Conservation (phyloP, 1,140 invertebrate genomes). For the Cephus cinctus region DNA sequence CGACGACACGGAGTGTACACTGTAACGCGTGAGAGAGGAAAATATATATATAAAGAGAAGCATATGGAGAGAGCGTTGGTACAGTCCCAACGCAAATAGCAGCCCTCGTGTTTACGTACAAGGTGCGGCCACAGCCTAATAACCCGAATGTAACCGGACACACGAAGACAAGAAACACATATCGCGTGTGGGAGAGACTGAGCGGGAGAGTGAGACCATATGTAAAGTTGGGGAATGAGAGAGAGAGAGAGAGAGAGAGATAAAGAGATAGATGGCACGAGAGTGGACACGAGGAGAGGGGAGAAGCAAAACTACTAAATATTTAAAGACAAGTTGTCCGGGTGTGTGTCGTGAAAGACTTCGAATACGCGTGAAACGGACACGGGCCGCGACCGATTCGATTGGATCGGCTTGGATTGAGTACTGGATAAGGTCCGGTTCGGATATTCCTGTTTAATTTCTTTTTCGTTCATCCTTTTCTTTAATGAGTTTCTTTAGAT, state of each 20-base stretch:
- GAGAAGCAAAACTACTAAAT: not conserved
- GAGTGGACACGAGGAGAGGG: not conserved
- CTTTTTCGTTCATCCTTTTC: too few relatives aligned
- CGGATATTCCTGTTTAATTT: too few relatives aligned
- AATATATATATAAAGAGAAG: too few relatives aligned
- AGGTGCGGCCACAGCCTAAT: slow-evolving; percentile 36
- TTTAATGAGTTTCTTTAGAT: too few relatives aligned
- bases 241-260: not conserved
- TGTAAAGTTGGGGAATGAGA: not conserved
- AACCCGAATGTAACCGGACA: slow-evolving; percentile 40
- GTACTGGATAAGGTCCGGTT: too few relatives aligned
- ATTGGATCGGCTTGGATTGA: slow-evolving; percentile 9
- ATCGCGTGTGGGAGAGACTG: not conserved
- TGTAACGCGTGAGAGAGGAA: slow-evolving; percentile 1
- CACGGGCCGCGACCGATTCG: slow-evolving; percentile 9
- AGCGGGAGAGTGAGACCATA: too few relatives aligned
- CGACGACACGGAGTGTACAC: too few relatives aligned
- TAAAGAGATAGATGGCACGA: slow-evolving; percentile 4
- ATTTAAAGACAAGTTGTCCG: not conserved
- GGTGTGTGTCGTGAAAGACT: not conserved
- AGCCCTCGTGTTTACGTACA: slow-evolving; percentile 20
- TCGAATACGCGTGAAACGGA: not conserved
- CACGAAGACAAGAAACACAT: slow-evolving; percentile 8
- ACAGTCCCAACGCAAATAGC: slow-evolving; percentile 11
- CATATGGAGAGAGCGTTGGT: too few relatives aligned